A percentile compares a stretch with the other conserved stretches of the same genome.
Conservation (phyloP, 2,888 invertebrate species). For the Mactromeris polynyma region DNA sequence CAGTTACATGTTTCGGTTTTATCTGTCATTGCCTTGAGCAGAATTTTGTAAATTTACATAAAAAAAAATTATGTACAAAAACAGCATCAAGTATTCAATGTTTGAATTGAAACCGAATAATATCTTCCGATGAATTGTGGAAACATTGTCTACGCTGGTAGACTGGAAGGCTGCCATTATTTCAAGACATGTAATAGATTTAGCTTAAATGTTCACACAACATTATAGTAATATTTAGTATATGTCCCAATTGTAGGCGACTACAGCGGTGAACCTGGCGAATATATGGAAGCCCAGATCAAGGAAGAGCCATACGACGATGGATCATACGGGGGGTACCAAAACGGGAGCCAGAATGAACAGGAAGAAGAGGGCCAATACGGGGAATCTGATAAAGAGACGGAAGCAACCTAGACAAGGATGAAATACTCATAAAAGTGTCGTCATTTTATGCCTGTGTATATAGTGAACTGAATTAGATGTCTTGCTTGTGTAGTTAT, state of each 20-base stretch:
- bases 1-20: too few relatives aligned
- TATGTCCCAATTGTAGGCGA: neutral
- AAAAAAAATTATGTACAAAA: too few relatives aligned
- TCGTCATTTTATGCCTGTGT: neutral
- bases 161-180: neutral
- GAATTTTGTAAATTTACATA: too few relatives aligned
- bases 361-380: constrained; percentile 64
- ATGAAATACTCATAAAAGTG: constrained; percentile 25
- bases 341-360: constrained; percentile 49
- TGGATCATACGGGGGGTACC: constrained; percentile 53
- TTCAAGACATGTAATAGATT: neutral
- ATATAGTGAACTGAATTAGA: neutral
- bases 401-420: constrained; percentile 36
- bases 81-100: too few relatives aligned
- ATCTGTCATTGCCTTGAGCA: too few relatives aligned
- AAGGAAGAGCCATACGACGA: constrained; percentile 65
- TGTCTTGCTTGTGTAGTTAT: neutral
- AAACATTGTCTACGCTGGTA: neutral
- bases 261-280: constrained; percentile 43
- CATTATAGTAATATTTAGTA: too few relatives aligned
- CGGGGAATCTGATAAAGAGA: constrained; percentile 40
- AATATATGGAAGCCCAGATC: constrained; percentile 49
- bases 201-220: neutral
- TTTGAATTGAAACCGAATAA: too few relatives aligned
- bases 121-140: neutral